Evolutionary conservation across 2,888 invertebrate genomes (phyloP).

Genomic region (Microdon myrmicae): DNA sequence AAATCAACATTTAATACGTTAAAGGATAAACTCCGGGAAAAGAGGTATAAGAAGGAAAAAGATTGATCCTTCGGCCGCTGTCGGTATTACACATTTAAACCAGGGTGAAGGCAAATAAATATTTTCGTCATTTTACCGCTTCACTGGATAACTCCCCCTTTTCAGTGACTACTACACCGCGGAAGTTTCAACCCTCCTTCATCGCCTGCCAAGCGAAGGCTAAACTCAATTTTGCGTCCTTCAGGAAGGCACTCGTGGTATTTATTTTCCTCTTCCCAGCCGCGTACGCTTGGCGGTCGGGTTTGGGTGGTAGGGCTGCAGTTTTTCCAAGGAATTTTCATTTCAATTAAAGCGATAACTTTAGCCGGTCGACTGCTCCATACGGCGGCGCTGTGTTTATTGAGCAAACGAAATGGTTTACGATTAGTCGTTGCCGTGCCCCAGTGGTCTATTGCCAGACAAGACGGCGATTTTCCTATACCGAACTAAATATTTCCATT

Average conservation of each 20-base stretch:
- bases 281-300: slow-evolving; percentile 14
- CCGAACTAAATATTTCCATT: slow-evolving; percentile 47
- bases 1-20: slow-evolving; percentile 33
- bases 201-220: neutral
- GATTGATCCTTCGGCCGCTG: slow-evolving; percentile 38
- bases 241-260: slow-evolving; percentile 5
- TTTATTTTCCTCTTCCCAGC: slow-evolving; percentile 43
- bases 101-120: slow-evolving; percentile 52
- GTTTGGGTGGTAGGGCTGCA: too few species aligned
- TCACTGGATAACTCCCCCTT: slow-evolving; percentile 54
- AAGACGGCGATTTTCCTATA: neutral
- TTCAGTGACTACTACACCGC: neutral
- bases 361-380: slow-evolving; percentile 17
- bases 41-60: slow-evolving; percentile 20
- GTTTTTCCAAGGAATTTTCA: slow-evolving; percentile 48
- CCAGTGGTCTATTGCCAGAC: neutral
- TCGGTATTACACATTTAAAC: slow-evolving; percentile 21
- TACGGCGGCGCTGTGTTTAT: slow-evolving; percentile 25
- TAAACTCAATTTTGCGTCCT: slow-evolving; percentile 42
- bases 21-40: slow-evolving; percentile 26
- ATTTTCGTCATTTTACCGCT: slow-evolving; percentile 56
- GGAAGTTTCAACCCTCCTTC: slow-evolving; percentile 20
- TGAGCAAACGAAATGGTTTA: slow-evolving; percentile 32
- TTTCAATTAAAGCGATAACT: slow-evolving; percentile 47
- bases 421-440: slow-evolving; percentile 8